Evolutionary conservation across 2,888 invertebrate genomes (phyloP), one percentile per base, ranked within the genome.

Genomic region (Agrenia bidenticulata): DNA sequence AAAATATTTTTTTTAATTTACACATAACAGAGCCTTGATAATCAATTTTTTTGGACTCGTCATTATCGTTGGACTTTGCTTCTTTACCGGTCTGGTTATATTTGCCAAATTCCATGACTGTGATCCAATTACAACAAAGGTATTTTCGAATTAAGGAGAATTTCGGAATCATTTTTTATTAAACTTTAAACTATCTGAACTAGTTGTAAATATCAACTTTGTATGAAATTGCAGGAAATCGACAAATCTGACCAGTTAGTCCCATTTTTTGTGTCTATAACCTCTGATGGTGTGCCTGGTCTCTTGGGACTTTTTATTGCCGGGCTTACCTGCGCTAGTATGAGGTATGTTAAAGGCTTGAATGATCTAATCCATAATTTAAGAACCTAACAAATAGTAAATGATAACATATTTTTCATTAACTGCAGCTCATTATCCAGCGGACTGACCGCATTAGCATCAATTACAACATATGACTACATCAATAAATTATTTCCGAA

Each of bases 101-200:
- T 94, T 88, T 79, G 92, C 94, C 0, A 88, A 88, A 1, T 94
- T 92, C 77, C 83, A 88, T 61, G 84, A 87, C 51, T 94, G 94
- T 78, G 94, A 94, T 81, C 94, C 94, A 0, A 81, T 93, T 17
- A 83, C 85, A 7, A 87, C 87, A n/a, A 86, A 87, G 54, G 85
- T 86, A 65, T 81, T 49, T 21, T n/a, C 7, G 4, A 45, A 19
- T 45, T 45, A n/a, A n/a, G n/a, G n/a, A n/a, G 39, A 11, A 39
- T 39, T 39, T 39, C 13, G 13, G 39, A 9, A 39, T 39, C 9
- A 13, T 39, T 39, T 39, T 39, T 11, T 39, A 39, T 39, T 39
- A n/a, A n/a, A n/a, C n/a, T n/a, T n/a, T n/a, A n/a, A n/a, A n/a
- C n/a, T n/a, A n/a, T n/a, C n/a, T n/a, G n/a, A n/a, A n/a, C n/a